Evolutionary conservation across 2,888 invertebrate genomes (phyloP).

Genomic region (Scrobipalpa atriplicella): DNA sequence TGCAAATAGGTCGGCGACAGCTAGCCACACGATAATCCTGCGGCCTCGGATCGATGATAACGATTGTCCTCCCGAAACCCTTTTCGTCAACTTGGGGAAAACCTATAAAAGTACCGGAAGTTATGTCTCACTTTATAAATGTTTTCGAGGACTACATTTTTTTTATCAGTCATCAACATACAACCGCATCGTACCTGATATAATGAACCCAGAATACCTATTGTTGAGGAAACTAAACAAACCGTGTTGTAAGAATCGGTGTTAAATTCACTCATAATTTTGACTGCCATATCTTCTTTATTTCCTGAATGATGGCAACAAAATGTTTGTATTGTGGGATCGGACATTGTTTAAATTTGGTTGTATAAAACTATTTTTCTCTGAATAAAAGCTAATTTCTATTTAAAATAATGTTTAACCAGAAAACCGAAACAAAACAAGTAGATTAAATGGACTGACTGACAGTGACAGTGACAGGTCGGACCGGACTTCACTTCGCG

Average conservation of each 20-base stretch:
- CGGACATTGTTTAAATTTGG: conserved; percentile 82
- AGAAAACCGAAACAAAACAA: too few relatives aligned
- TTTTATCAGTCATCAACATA: too few relatives aligned
- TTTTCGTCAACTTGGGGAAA: conserved; percentile 22
- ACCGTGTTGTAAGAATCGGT: conserved; percentile 88
- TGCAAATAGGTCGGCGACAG: conserved; percentile 90
- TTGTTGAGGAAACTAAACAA: conserved; percentile 87
- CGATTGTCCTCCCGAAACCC: conserved; percentile 57
- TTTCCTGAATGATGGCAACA: conserved; percentile 88
- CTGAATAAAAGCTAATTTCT: too few relatives aligned
- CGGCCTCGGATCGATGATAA: conserved; percentile 84
- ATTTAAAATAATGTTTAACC: too few relatives aligned
- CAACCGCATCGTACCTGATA: conserved; percentile 84
- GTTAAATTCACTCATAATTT: conserved; percentile 88
- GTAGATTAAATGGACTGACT: too few relatives aligned
- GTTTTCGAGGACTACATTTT: neutral
- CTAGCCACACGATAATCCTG: conserved; percentile 89
- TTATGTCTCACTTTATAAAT: neutral
- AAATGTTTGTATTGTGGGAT: conserved; percentile 93
- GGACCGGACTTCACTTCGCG: too few relatives aligned
- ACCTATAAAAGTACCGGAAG: conserved; percentile 73
- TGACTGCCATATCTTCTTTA: conserved; percentile 84
- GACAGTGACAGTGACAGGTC: too few relatives aligned
- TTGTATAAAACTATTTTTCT: too few relatives aligned
- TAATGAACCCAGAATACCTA: conserved; percentile 89